Evolutionary conservation across 2,113 vertebrate genomes (phyloP).

Genomic region (Gorsachius goisagi): DNA sequence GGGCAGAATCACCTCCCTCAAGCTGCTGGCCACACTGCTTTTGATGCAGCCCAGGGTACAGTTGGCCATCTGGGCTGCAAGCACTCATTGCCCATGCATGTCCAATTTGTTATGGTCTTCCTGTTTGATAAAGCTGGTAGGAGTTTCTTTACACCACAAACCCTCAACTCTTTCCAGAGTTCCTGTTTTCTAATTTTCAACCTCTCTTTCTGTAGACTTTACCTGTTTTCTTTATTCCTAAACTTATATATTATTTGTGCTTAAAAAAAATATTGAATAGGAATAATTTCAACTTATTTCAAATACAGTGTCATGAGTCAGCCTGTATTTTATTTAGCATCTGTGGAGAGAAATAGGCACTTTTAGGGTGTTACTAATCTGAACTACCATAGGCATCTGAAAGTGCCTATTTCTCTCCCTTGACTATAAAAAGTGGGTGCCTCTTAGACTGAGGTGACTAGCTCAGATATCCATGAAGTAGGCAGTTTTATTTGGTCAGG

Average conservation of each 20-base stretch:
- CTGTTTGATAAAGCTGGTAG: not conserved
- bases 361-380: not conserved
- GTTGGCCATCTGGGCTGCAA: not conserved
- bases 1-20: rapidly evolving
- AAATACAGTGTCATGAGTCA: not conserved
- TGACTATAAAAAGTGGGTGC: not conserved
- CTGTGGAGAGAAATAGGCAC: not conserved
- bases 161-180: not conserved
- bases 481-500: not conserved
- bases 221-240: not conserved
- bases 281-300: not conserved
- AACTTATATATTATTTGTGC: not conserved
- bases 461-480: not conserved
- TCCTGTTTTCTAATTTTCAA: not conserved
- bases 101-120: not conserved
- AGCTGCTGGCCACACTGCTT: rapidly evolving
- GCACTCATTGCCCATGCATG: rapidly evolving
- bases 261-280: not conserved
- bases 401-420: not conserved
- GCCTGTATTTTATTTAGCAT: not conserved
- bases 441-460: not conserved
- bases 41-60: rapidly evolving
- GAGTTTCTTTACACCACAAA: not conserved
- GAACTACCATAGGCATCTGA: not conserved
- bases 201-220: not conserved